Base-by-base conservation (phyloP, 2,797 vertebrate species). In the Syngnathus acus region DNA sequence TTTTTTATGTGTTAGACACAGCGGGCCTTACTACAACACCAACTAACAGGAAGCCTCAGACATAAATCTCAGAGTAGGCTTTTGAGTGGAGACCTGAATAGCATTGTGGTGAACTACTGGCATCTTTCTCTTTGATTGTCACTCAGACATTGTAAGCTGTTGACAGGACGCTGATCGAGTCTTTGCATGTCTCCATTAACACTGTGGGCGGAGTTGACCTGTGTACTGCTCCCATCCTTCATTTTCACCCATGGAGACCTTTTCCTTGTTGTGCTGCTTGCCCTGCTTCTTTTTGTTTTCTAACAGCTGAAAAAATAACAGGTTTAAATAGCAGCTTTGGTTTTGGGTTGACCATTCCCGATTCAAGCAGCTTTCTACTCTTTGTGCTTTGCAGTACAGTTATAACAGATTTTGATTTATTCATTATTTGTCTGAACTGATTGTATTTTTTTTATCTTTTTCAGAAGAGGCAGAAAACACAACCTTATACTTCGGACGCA, bases 401-500 rank as follows among this genome's bases (percentile, higher is more conserved):
- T 42, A 62, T 8, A 6, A n/a, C 10, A 14, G 5, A 19, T 7
- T 13, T 5, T 11, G 9, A 62, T 58, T 38, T 7, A 58, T 38
- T 58, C 40, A 60, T 60, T 42, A 11, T 3, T 19, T 43, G 21
- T 45, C 2, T 45, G 37, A 47, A 62, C 40, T 14, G 1, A 45
- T 17, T 42, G 16, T 23, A 14, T 72, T 78, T 13, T 75, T 60
- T 72, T 58, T 58, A 76, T 54, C 75, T 55, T 78, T 76, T 43
- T 64, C 74, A 97, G 95, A 83, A 91, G 93, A 66, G 93, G 94
- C 65, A 96, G 92, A 90, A 97, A 97, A 74, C 93, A 96, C 88
- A 93, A 94, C 75, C 90, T 99, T 75, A 92, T 99, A 85, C 86
- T 99, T 17, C 92, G 97, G 77, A 98, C 95, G 2, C 95, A 98